These are phyloP conservation scores for Heliconius cydno DNA, from an alignment of 2,888 invertebrate genomes.

Conservation along the genomic window DNA sequence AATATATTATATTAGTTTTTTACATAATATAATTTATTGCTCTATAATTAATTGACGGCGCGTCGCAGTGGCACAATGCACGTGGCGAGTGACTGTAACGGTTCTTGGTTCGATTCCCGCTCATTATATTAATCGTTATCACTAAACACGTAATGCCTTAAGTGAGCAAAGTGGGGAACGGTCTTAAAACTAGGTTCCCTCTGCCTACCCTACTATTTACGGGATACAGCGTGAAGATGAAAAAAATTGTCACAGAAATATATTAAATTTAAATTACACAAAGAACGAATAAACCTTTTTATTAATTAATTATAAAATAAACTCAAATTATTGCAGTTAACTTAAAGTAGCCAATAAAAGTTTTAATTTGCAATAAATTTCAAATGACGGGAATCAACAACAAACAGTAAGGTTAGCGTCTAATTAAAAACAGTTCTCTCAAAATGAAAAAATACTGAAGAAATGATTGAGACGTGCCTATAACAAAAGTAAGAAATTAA, in stretches of 20 bases:
- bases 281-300: constrained; percentile 47
- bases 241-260: constrained; percentile 58
- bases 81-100: too few species aligned
- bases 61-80: too few species aligned
- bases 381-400: constrained; percentile 6
- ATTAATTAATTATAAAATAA: constrained; percentile 42
- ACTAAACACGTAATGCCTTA: too few species aligned
- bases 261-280: constrained; percentile 59
- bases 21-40: too few species aligned
- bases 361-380: constrained; percentile 20
- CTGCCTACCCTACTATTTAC: too few species aligned
- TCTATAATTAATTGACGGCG: too few species aligned
- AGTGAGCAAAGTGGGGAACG: too few species aligned
- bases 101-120: too few species aligned
- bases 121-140: too few species aligned
- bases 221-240: constrained; percentile 40
- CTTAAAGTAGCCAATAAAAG: constrained; percentile 5
- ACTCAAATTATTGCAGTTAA: constrained; percentile 6
- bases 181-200: too few species aligned
- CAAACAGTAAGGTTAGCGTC: background rate
- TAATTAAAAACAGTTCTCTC: constrained; percentile 10
- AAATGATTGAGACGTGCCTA: constrained; percentile 67
- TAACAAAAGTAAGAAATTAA: constrained; percentile 75
- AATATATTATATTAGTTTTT: too few species aligned
- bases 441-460: constrained; percentile 64